Conservation (phyloP, 2,888 invertebrate genomes). For the Eupithecia pulchellata region DNA sequence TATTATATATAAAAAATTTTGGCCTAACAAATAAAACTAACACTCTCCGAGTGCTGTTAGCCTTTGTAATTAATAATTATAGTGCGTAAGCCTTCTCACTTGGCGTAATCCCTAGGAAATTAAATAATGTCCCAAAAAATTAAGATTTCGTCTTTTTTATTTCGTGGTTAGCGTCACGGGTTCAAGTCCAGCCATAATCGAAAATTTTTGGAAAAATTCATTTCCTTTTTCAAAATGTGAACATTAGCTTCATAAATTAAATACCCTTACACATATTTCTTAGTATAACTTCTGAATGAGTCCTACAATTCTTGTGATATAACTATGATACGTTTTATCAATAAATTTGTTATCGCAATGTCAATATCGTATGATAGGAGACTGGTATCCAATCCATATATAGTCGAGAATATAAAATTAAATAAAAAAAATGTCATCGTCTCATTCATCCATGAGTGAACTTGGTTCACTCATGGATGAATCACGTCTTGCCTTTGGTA, state of each 20-base stretch:
- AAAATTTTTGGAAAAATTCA: no score
- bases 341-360: neutral
- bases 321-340: neutral
- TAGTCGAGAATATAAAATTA: neutral
- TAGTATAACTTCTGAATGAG: neutral
- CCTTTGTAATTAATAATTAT: no score
- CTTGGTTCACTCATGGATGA: no score
- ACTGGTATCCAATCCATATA: neutral
- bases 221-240: constrained; percentile 1
- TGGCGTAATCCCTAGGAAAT: no score
- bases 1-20: no score
- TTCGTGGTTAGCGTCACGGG: no score
- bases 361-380: neutral
- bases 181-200: no score
- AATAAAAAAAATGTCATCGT: neutral
- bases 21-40: no score
- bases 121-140: no score
- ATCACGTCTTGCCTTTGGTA: neutral
- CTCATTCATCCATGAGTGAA: neutral
- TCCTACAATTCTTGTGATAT: neutral
- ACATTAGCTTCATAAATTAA: neutral
- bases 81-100: no score
- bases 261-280: neutral
- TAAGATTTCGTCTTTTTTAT: no score
- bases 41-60: no score